Base-by-base conservation (phyloP, 2,888 invertebrate species). In the Tillus elongatus region DNA sequence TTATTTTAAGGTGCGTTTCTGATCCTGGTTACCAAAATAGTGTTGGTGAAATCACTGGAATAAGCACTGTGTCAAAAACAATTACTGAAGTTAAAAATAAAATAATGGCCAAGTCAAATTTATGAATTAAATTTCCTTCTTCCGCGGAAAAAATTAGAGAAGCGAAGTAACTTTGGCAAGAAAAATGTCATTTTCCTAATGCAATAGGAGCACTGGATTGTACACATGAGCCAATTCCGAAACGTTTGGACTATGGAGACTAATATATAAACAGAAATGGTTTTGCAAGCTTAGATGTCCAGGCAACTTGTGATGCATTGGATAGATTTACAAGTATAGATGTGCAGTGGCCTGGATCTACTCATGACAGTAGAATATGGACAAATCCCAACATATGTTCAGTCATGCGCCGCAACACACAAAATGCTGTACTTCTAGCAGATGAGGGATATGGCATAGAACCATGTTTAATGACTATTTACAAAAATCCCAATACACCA, bases 141-240 rank as follows among this genome's bases (percentile, higher is more conserved):
- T n/a, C n/a, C n/a, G n/a, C n/a, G n/a, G n/a, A n/a, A n/a, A n/a
- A n/a, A n/a, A n/a, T n/a, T n/a, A n/a, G n/a, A n/a, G n/a, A n/a
- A n/a, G n/a, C n/a, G n/a, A n/a, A 24, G 24, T n/a, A 24, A n/a
- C n/a, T 24, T 24, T 24, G 24, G 24, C 24, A 24, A 24, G 24
- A 24, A 24, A 6, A 24, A 6, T 24, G 24, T 24, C 6, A 24
- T 24, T 24, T 24, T n/a, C 24, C 24, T n/a, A n/a, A 6, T 24
- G 24, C 24, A 24, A 24, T 24, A 24, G 24, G 24, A 8, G 24
- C n/a, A n/a, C 24, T 24, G 24, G 24, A n/a, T 24, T 24, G 24
- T n/a, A 24, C 24, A n/a, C 24, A 24, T 24, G 24, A 8, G 24
- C 24, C 8, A 8, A 24, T 24, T 24, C 24, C 24, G n/a, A 24